Percentiles rank a stretch among this genome's conserved stretches.
Evolutionary conservation across 1,140 invertebrate species (phyloP).

Genomic region (Drosophila mayri): DNA sequence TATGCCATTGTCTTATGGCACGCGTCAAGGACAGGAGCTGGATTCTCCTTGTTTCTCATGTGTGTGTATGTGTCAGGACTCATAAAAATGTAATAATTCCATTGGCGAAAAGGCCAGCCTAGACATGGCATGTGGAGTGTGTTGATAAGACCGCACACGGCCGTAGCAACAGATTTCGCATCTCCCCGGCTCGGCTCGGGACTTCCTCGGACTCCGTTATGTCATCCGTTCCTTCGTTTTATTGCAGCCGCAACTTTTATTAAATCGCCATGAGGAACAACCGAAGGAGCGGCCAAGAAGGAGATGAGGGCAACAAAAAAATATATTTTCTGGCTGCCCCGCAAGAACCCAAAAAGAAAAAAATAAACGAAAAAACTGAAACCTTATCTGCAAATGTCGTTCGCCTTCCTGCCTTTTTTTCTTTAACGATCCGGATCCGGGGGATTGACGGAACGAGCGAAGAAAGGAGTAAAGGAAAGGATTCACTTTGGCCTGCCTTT

Average conservation of each 20-base stretch:
- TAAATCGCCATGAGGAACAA: slow-evolving; percentile 64
- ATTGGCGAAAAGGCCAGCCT: slow-evolving; percentile 54
- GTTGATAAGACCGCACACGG: slow-evolving; percentile 62
- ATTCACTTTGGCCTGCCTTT: slow-evolving; percentile 63
- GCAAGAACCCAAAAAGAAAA: neutral
- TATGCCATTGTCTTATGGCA: slow-evolving; percentile 73
- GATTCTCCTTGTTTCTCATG: neutral
- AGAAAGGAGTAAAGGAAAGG: slow-evolving; percentile 47
- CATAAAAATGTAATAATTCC: slow-evolving; percentile 80
- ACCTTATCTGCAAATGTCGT: slow-evolving; percentile 77
- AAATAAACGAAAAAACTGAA: slow-evolving; percentile 35
- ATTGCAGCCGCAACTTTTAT: slow-evolving; percentile 82
- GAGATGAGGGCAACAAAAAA: slow-evolving; percentile 9
- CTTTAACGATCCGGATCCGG: slow-evolving; percentile 30
- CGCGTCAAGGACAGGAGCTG: slow-evolving; percentile 46
- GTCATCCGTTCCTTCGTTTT: slow-evolving; percentile 58
- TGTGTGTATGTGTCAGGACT: slow-evolving; percentile 7
- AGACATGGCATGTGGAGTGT: slow-evolving; percentile 53
- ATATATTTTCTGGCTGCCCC: slow-evolving; percentile 39
- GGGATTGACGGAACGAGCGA: slow-evolving; percentile 5
- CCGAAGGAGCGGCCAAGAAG: slow-evolving; percentile 21
- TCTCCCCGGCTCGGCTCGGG: slow-evolving; percentile 4
- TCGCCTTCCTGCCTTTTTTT: slow-evolving; percentile 40
- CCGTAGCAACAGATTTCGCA: slow-evolving; percentile 70
- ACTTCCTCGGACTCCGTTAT: slow-evolving; percentile 33